These are phyloP conservation scores for Exephanes ischioxanthus DNA, from an alignment of 2,888 invertebrate species.

Conservation along the genomic window DNA sequence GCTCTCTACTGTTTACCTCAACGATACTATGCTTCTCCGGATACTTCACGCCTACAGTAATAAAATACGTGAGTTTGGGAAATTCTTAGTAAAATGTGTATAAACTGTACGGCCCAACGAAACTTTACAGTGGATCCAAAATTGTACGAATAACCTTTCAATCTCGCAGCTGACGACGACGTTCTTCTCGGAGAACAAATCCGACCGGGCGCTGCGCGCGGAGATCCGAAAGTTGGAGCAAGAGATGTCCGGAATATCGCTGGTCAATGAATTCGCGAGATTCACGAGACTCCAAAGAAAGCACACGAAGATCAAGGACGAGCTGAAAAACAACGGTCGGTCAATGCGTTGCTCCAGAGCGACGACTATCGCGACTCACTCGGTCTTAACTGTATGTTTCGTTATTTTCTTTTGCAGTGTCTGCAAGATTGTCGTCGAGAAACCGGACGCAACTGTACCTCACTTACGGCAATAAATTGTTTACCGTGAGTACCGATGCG, in stretches of 20 bases:
- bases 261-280: slow-evolving; percentile 84
- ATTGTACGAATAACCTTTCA: slow-evolving; percentile 21
- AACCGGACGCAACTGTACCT: slow-evolving; percentile 70
- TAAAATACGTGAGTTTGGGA: slow-evolving; percentile 79
- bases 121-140: slow-evolving; percentile 1
- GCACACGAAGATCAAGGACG: slow-evolving; percentile 79
- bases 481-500: slow-evolving; percentile 78
- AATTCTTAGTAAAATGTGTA: neutral
- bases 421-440: slow-evolving; percentile 68
- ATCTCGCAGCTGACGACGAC: slow-evolving; percentile 73
- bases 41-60: slow-evolving; percentile 75
- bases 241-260: slow-evolving; percentile 81
- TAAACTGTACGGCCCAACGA: neutral
- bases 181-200: slow-evolving; percentile 71
- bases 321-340: slow-evolving; percentile 79
- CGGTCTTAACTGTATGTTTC: neutral
- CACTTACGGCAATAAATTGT: slow-evolving; percentile 73
- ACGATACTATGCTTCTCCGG: slow-evolving; percentile 77
- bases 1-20: slow-evolving; percentile 77
- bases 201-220: slow-evolving; percentile 72
- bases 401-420: slow-evolving; percentile 63
- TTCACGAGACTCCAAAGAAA: slow-evolving; percentile 83
- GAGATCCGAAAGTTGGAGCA: slow-evolving; percentile 77
- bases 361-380: too few species aligned
- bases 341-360: neutral